Base-by-base conservation (phyloP, 2,888 invertebrate genomes). In the Netelia fuscicornis region DNA sequence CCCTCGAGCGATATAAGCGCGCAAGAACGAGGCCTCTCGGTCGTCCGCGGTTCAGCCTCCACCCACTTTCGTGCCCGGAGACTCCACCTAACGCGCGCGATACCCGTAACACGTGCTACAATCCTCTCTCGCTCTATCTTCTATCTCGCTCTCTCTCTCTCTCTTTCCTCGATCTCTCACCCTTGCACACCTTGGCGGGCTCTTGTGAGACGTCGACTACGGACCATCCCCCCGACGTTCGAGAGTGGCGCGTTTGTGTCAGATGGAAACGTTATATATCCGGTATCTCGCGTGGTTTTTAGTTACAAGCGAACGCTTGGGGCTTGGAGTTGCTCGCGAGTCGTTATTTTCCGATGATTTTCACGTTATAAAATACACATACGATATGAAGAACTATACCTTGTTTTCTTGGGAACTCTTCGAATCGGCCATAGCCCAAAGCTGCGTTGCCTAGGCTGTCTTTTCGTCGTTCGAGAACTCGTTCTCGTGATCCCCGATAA, bases 11-110 rank as follows among this genome's bases (percentile, higher is more conserved):
- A 79, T 86, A 86, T 81, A 81, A 52, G 65, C 80, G 67, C 68
- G 71, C 70, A 68, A 52, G 72, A 80, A 72, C 62, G 89, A 89
- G 87, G 88, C 90, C 88, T 89, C 89, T 86, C 86, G 85, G 84
- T 85, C 88, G 87, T 89, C 88, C 89, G 87, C 84, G 86, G 87
- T 86, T 87, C 89, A 92, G 93, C 93, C 93, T 93, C 93, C 93
- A 93, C 92, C 93, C 93, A 93, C 92, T 91, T 93, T 89, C 86
- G 90, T 89, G 88, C 89, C 88, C 91, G 52, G 79, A 83, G 92
- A 92, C 93, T 93, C 93, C 93, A 93, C 93, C 93, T 93, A 93
- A 92, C 90, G 65, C 80, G 62, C 80, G 65, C 65, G 72, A 64
- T 74, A 80, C 72, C 56, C 88, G 88, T 85, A 79, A 89, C 91